Conservation (phyloP, 2,888 invertebrate genomes). For the Dioctria linearis region DNA sequence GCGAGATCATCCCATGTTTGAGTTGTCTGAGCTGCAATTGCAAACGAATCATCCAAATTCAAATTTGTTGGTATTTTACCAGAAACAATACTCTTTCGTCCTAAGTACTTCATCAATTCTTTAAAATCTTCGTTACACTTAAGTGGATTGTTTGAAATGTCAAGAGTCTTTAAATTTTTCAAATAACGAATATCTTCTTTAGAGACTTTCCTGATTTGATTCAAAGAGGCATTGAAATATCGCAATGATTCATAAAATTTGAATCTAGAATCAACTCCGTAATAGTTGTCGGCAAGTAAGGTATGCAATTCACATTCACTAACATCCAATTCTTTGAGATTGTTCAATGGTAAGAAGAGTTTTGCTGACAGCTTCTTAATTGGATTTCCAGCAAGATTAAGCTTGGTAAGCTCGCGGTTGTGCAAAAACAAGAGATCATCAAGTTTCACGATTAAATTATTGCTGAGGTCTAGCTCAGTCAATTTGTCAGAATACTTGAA, state of each 20-base stretch:
- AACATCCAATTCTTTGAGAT: slow-evolving; percentile 79
- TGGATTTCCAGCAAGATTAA: slow-evolving; percentile 83
- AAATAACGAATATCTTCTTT: slow-evolving; percentile 66
- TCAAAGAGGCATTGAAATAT: slow-evolving; percentile 73
- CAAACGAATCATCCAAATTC: slow-evolving; percentile 60
- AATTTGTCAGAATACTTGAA: slow-evolving; percentile 76
- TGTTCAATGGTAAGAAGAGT: slow-evolving; percentile 77
- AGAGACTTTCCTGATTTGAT: slow-evolving; percentile 67
- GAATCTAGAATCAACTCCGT: slow-evolving; percentile 65
- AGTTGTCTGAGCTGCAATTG: slow-evolving; percentile 56
- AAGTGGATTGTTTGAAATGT: slow-evolving; percentile 77
- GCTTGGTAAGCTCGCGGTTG: slow-evolving; percentile 76
- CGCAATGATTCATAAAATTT: slow-evolving; percentile 74
- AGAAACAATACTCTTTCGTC: slow-evolving; percentile 65
- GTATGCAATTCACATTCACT: slow-evolving; percentile 79
- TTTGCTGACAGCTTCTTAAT: slow-evolving; percentile 78
- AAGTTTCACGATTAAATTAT: slow-evolving; percentile 78
- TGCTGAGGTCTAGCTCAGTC: slow-evolving; percentile 80
- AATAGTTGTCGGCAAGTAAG: slow-evolving; percentile 76
- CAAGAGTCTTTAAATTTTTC: slow-evolving; percentile 71
- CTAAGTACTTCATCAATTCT: slow-evolving; percentile 73
- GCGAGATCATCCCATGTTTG: slow-evolving; percentile 67
- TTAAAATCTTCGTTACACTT: slow-evolving; percentile 80
- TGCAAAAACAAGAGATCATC: slow-evolving; percentile 78
- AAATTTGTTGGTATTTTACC: slow-evolving; percentile 63